Conservation (phyloP, 2,888 invertebrate genomes). For the Calliphora vomitoria region DNA sequence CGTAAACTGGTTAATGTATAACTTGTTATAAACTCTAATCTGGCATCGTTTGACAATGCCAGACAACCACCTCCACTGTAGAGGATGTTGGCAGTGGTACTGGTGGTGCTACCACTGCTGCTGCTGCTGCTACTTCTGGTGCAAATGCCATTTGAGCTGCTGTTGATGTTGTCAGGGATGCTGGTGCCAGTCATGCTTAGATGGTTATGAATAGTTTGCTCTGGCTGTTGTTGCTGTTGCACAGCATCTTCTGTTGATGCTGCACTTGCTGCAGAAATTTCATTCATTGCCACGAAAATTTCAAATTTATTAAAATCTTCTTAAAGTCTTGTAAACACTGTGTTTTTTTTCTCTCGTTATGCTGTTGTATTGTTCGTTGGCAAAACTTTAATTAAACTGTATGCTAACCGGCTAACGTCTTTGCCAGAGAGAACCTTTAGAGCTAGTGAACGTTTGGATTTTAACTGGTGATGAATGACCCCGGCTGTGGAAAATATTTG, state of each 20-base stretch:
- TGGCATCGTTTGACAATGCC: constrained; percentile 86
- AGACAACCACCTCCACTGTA: constrained; percentile 6
- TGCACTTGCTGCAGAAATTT: constrained; percentile 43
- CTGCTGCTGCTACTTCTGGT: constrained; percentile 6
- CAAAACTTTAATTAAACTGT: constrained; percentile 51
- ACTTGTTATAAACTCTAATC: constrained; percentile 92
- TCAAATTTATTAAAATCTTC: constrained; percentile 58
- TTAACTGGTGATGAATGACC: constrained; percentile 64
- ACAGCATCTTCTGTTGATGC: background rate
- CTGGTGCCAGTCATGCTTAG: constrained; percentile 11
- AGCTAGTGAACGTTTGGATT: constrained; percentile 46
- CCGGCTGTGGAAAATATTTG: constrained; percentile 19
- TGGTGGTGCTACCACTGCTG: background rate
- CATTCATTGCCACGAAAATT: constrained; percentile 32
- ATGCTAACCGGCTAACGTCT: constrained; percentile 45
- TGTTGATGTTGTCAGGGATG: constrained; percentile 66
- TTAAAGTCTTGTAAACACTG: background rate
- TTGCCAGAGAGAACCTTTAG: constrained; percentile 18
- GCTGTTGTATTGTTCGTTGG: background rate
- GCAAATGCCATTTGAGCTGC: constrained; percentile 58
- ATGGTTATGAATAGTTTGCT: constrained; percentile 8
- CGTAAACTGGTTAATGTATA: constrained; percentile 90
- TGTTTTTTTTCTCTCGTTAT: background rate
- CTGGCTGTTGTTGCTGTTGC: background rate
- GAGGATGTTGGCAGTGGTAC: constrained; percentile 14